Percentiles rank a stretch among this genome's conserved stretches.
These are phyloP conservation scores for Nephila pilipes DNA, from an alignment of 1,140 invertebrate genomes.

Conservation along the genomic window DNA sequence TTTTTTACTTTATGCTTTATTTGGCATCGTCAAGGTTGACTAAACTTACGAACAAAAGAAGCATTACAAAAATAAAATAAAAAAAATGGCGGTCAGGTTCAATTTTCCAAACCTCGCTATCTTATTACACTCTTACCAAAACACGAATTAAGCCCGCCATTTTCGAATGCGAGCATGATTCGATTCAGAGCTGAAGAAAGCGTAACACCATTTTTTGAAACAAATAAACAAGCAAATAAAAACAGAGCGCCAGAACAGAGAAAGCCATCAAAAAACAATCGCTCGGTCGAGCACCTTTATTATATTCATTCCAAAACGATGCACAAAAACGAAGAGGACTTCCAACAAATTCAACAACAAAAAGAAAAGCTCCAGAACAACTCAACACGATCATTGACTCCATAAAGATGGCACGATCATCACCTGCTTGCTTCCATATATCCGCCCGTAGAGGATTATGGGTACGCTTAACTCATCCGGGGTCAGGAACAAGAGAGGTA, in stretches of 20 bases:
- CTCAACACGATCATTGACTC: slow-evolving; percentile 8
- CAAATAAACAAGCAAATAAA: background rate
- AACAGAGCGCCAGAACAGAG: background rate
- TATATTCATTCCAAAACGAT: background rate
- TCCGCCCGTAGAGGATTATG: slow-evolving; percentile 26
- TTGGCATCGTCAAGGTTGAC: background rate
- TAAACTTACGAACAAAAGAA: background rate
- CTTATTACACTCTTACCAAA: background rate
- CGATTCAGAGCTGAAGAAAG: background rate
- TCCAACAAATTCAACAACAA: background rate
- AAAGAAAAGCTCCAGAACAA: background rate
- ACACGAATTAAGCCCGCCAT: background rate
- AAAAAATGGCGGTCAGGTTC: background rate
- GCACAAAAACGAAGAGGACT: background rate
- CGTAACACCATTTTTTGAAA: background rate
- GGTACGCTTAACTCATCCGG: slow-evolving; percentile 15
- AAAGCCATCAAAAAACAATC: slow-evolving; percentile 30
- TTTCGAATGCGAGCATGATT: background rate
- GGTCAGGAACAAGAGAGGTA: background rate
- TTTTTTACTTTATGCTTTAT: too few relatives aligned
- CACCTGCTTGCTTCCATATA: slow-evolving; percentile 9
- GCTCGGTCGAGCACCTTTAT: slow-evolving; percentile 1
- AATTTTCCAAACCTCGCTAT: background rate
- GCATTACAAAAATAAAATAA: background rate
- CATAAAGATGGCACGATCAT: slow-evolving; percentile 38